A percentile compares a stretch with the other conserved stretches of the same genome.
These are phyloP conservation scores for Helarctos malayanus DNA, from an alignment of 2,797 vertebrate genomes.

Conservation along the genomic window DNA sequence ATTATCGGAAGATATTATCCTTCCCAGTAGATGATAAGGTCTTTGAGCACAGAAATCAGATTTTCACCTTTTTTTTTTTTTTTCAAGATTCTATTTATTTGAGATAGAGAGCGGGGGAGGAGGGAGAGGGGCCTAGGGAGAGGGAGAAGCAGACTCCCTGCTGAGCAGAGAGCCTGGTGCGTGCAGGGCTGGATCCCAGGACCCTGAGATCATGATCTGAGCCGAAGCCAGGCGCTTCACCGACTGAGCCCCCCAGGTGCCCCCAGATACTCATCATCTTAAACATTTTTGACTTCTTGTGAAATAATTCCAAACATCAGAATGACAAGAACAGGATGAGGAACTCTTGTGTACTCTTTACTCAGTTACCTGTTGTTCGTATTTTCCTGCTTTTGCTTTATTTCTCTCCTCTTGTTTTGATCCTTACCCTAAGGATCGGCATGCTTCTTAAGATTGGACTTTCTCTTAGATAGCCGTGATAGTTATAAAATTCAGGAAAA, in stretches of 20 bases:
- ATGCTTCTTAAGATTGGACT: not conserved
- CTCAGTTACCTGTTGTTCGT: not conserved
- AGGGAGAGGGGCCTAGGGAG: not conserved
- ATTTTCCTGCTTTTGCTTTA: not conserved
- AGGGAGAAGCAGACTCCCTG: not conserved
- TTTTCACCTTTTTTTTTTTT: not conserved
- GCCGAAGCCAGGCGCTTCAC: not conserved
- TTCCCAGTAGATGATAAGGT: not conserved
- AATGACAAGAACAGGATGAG: not conserved
- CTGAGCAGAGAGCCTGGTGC: no score
- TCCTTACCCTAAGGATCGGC: not conserved
- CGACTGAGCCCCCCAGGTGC: not conserved
- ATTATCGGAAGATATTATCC: not conserved
- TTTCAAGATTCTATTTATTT: not conserved
- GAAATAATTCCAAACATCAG: not conserved
- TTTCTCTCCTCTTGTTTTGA: not conserved
- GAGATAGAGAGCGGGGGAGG: not conserved
- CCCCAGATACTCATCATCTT: not conserved
- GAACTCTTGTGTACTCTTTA: not conserved
- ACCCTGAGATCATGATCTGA: not conserved
- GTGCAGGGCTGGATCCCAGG: not conserved
- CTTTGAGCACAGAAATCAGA: not conserved
- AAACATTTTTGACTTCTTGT: not conserved
- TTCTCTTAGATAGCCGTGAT: not conserved
- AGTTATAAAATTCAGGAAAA: not conserved